phyloP scores from a whole-genome alignment of 2,888 invertebrate species.

The Chaitophorus viminalis region DNA sequence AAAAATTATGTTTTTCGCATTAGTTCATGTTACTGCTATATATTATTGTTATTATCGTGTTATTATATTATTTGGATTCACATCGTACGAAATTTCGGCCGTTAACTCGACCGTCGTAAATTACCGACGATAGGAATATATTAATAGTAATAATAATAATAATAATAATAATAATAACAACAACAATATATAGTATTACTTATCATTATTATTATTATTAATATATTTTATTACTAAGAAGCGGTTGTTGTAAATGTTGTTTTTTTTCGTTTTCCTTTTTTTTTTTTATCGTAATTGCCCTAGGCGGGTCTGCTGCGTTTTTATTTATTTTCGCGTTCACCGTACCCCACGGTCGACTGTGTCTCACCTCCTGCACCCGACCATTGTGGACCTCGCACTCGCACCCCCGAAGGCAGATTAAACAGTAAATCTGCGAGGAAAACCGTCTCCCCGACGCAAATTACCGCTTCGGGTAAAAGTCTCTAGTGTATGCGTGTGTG shows the following conservation, averaged over 20 bases:
- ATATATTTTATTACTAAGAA: not conserved
- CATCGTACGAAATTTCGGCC: not conserved
- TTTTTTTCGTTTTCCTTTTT: not conserved
- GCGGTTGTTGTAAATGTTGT: not conserved
- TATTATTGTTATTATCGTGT: no score
- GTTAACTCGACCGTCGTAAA: not conserved
- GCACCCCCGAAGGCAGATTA: not conserved
- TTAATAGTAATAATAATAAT: not conserved
- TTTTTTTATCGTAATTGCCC: not conserved
- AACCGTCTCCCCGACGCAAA: constrained; percentile 8
- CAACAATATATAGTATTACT: no score
- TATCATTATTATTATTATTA: not conserved
- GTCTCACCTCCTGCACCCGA: not conserved
- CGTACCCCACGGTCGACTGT: no score
- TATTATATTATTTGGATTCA: no score
- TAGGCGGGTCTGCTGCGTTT: not conserved
- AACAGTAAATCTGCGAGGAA: constrained; percentile 8
- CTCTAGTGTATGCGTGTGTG: no score
- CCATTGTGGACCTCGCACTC: no score
- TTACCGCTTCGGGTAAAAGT: not conserved
- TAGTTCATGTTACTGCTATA: no score
- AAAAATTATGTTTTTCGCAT: no score
- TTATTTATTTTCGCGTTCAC: not conserved
- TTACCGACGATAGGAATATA: not conserved
- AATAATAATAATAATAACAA: no score